Percentiles rank a stretch among this genome's conserved stretches.
These are phyloP conservation scores for Andrena praecox DNA, from an alignment of 2,888 invertebrate genomes.

Conservation along the genomic window DNA sequence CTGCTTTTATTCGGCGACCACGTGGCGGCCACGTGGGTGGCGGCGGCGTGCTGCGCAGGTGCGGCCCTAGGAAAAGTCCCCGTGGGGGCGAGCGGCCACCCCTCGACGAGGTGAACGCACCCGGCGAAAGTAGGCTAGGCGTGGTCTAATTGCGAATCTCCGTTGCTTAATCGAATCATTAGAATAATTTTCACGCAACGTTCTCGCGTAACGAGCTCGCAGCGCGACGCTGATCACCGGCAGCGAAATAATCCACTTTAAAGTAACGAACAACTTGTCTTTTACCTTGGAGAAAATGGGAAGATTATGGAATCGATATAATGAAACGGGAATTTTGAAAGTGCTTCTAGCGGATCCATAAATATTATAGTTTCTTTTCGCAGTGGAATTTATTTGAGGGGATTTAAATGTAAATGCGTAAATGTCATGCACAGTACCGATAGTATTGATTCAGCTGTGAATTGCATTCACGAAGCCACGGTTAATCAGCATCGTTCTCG, in stretches of 20 bases:
- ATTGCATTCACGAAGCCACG: conserved; percentile 1
- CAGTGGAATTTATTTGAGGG: neutral
- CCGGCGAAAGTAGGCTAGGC: conserved; percentile 75
- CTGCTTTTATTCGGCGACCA: conserved; percentile 67
- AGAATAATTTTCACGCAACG: conserved; percentile 23
- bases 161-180: conserved; percentile 48
- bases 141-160: conserved; percentile 76
- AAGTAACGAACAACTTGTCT: neutral
- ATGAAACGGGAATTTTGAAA: too few species aligned
- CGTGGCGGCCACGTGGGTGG: conserved; percentile 79
- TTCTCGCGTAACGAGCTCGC: neutral
- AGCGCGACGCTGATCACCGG: neutral
- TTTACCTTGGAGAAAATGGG: neutral
- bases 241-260: neutral
- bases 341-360: too few species aligned
- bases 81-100: conserved; percentile 58
- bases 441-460: conserved; percentile 7
- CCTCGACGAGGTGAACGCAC: conserved; percentile 73
- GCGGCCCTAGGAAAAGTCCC: conserved; percentile 67
- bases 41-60: conserved; percentile 70
- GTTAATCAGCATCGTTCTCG: conserved; percentile 19
- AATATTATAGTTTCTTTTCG: neutral
- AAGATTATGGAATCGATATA: too few species aligned
- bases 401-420: neutral
- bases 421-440: neutral